Base-by-base conservation (phyloP, 2,888 invertebrate species). In the Malthinus flaveolus region DNA sequence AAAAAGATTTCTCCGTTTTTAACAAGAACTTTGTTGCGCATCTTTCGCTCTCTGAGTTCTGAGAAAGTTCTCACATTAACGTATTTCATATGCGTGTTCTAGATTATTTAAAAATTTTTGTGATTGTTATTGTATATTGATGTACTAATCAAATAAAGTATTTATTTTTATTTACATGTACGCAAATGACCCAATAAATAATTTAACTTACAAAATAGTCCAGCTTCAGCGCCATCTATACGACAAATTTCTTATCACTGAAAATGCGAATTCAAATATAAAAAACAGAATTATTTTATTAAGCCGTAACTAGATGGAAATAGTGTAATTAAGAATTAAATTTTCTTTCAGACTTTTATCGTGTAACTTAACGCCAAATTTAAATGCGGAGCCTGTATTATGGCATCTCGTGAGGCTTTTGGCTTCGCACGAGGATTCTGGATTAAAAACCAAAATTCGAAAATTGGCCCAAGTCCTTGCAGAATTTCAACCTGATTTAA, bases 381-480 rank as follows among this genome's bases (percentile, higher is more conserved):
- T 88, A 42, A 86, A 86, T 70, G 87, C 90, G 56, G 94, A 95
- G 71, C 85, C 89, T 35, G 89, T 95, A 3, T 85, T 93, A 8
- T 93, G 93, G 91, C 88, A 93, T 61, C 82, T 95, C 72, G 93
- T 95, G 5, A 86, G 89, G 42, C 84, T 94, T 36, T 89, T 95
- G 66, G 75, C 77, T 4, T 71, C 75, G 8, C 75, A 77, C 53
- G 77, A 87, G 68, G 86, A 87, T 58, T 81, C 85, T 0, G 85
- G 85, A 0, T 76, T 87, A 10, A 81, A 86, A 15, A 84, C 86
- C 57, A 81, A 87, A 67, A 86, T 88, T 45, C 77, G 82, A 0
- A 80, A 85, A 56, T 78, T 88, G 32, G 83, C 86, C 0, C 82
- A 83, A 54, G 82, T 85, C 0, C 73, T 88, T 60, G 81, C 82